Conservation (phyloP, 2,797 vertebrate genomes). For the Acanthurus leucopareius region DNA sequence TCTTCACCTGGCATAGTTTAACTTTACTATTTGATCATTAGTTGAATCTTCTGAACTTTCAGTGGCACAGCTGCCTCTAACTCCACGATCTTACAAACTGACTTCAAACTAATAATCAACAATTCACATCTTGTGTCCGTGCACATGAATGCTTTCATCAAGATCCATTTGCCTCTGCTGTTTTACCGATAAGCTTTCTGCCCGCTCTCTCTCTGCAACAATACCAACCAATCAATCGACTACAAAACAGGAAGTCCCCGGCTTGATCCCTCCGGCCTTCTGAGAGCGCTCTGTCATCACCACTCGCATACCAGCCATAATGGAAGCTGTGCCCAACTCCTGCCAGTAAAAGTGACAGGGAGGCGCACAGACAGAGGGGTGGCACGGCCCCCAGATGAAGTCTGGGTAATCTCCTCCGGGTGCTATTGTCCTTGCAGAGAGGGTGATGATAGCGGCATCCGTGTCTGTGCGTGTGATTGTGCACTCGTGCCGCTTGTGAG, state of each 20-base stretch:
- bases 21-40: constrained; percentile 48
- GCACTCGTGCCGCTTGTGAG: constrained; percentile 9
- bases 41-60: constrained; percentile 14
- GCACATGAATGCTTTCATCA: constrained; percentile 50
- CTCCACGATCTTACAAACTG: not conserved
- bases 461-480: constrained; percentile 4
- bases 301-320: constrained; percentile 44
- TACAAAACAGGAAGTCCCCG: constrained; percentile 74
- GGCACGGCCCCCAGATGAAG: constrained; percentile 47
- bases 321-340: constrained; percentile 59
- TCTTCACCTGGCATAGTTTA: constrained; percentile 45
- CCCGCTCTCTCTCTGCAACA: constrained; percentile 48
- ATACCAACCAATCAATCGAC: constrained; percentile 67
- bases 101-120: not conserved
- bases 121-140: not conserved
- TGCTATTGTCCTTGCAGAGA: constrained; percentile 63
- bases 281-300: constrained; percentile 58
- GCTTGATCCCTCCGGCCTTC: constrained; percentile 40
- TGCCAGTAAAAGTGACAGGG: constrained; percentile 43
- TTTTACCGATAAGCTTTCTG: constrained; percentile 49
- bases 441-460: constrained; percentile 63
- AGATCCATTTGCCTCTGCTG: constrained; percentile 47
- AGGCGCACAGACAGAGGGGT: constrained; percentile 27
- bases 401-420: constrained; percentile 66
- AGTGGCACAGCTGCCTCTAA: constrained; percentile 2